These are phyloP conservation scores for Chiloscyllium plagiosum DNA, from an alignment of 2,113 vertebrate genomes.

Conservation along the genomic window DNA sequence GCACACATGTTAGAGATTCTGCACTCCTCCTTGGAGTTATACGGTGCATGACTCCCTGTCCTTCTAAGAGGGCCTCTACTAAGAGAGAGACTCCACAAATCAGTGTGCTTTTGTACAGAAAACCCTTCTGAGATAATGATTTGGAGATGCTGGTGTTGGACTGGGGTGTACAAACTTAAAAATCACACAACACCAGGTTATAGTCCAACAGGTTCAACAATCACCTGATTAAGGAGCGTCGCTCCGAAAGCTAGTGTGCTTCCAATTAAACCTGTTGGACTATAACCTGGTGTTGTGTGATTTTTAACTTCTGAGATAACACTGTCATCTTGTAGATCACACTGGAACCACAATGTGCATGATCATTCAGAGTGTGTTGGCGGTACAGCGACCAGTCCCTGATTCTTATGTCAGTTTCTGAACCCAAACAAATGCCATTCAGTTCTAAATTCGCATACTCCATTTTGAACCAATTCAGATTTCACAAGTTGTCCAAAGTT, in stretches of 20 bases:
- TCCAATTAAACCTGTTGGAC: too few relatives aligned
- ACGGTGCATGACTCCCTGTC: neutral
- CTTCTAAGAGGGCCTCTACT: neutral
- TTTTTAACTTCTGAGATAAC: neutral
- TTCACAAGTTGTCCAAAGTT: neutral
- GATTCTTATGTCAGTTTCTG: neutral
- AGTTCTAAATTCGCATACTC: neutral
- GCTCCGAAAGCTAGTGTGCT: too few relatives aligned
- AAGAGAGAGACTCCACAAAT: neutral
- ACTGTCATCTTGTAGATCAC: neutral
- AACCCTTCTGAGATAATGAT: neutral
- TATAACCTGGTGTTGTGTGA: too few relatives aligned
- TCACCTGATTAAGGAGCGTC: too few relatives aligned
- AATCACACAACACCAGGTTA: too few relatives aligned
- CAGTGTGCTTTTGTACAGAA: neutral
- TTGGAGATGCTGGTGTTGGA: too few relatives aligned
- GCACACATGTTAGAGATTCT: neutral
- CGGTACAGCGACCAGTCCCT: neutral
- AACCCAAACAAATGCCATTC: neutral
- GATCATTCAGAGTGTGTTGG: neutral
- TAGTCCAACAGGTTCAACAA: too few relatives aligned
- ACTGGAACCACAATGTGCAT: neutral
- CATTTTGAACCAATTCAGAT: neutral
- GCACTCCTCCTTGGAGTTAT: neutral
- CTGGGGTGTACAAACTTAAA: too few relatives aligned